Conservation (phyloP, 2,888 invertebrate species). For the Meandrusa payeni region DNA sequence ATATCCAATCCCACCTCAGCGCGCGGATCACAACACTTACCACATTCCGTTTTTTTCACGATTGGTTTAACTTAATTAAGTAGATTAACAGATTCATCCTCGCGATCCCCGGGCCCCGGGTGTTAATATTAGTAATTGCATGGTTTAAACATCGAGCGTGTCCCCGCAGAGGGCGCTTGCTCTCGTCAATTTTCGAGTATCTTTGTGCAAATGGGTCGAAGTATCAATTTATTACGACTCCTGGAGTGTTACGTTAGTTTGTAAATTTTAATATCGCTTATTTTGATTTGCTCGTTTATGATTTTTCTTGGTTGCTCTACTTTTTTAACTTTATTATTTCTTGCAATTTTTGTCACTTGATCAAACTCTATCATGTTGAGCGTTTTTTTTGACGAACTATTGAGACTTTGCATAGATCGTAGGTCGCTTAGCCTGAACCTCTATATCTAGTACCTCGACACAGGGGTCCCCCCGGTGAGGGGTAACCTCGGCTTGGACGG, state of each 20-base stretch:
- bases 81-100: slow-evolving; percentile 23
- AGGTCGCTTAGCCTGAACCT: too few species aligned
- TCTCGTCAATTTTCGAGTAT: slow-evolving; percentile 15
- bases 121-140: slow-evolving; percentile 34
- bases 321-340: not conserved
- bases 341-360: too few species aligned
- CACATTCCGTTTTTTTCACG: slow-evolving; percentile 18
- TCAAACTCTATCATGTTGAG: too few species aligned
- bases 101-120: slow-evolving; percentile 28
- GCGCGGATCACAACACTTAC: slow-evolving; percentile 9
- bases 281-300: too few species aligned
- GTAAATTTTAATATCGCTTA: too few species aligned
- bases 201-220: slow-evolving; percentile 5
- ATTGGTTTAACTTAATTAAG: slow-evolving; percentile 29
- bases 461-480: too few species aligned
- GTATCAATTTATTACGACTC: slow-evolving; percentile 6
- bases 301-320: not conserved
- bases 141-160: slow-evolving; percentile 10
- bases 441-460: too few species aligned
- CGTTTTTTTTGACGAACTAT: too few species aligned
- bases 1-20: too few species aligned
- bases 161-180: slow-evolving; percentile 10
- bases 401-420: too few species aligned
- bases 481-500: too few species aligned
- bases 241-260: not conserved